These are phyloP conservation scores for Paraescarpia echinospica DNA, from an alignment of 1,140 invertebrate species.

Conservation along the genomic window DNA sequence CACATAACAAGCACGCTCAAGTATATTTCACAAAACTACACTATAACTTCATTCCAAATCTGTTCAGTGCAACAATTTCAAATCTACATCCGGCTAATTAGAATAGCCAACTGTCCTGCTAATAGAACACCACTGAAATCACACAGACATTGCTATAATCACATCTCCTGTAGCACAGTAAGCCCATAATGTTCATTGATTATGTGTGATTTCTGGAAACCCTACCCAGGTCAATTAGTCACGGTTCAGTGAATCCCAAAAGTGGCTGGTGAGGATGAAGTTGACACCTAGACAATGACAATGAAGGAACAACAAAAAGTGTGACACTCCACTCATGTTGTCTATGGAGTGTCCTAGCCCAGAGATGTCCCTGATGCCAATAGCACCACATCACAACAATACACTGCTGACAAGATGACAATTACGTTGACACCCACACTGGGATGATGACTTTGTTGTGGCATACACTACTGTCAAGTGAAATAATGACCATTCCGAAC, in stretches of 20 bases:
- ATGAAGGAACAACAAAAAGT: not conserved
- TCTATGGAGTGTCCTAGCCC: not conserved
- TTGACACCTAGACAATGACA: not conserved
- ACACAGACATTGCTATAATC: not conserved
- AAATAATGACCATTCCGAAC: not conserved
- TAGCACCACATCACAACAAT: not conserved
- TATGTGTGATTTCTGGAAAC: not conserved
- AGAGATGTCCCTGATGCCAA: not conserved
- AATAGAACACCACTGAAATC: not conserved
- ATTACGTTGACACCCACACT: not conserved
- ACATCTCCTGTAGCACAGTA: not conserved
- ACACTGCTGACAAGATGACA: not conserved
- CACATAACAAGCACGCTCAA: no score
- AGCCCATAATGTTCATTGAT: not conserved
- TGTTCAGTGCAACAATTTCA: not conserved
- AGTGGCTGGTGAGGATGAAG: not conserved
- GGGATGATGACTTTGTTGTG: not conserved
- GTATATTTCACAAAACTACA: no score
- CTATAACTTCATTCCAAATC: no score
- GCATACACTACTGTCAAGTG: not conserved
- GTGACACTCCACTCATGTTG: not conserved
- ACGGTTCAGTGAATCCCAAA: not conserved
- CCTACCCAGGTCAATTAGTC: not conserved
- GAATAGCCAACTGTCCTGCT: not conserved
- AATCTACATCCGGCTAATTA: not conserved